These are phyloP conservation scores for Noctuana brunneofusca DNA, from an alignment of 2,888 invertebrate genomes.

Conservation along the genomic window DNA sequence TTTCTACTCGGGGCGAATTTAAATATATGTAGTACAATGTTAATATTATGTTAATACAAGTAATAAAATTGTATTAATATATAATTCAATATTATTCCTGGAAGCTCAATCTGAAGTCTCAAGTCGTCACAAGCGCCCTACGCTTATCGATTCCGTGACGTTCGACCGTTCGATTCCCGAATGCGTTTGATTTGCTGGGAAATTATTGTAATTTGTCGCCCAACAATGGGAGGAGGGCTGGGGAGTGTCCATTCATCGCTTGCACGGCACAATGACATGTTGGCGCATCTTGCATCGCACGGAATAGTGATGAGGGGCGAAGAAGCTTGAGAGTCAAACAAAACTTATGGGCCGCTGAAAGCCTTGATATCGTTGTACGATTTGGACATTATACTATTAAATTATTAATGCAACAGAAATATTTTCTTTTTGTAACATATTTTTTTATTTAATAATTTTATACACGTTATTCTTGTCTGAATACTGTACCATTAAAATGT, in stretches of 20 bases:
- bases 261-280: slow-evolving; percentile 54
- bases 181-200: slow-evolving; percentile 78
- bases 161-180: slow-evolving; percentile 75
- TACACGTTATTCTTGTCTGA: no score
- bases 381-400: no score
- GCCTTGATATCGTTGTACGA: background rate
- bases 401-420: no score
- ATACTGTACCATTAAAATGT: slow-evolving; percentile 1
- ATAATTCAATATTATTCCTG: no score
- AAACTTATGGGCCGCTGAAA: slow-evolving; percentile 7
- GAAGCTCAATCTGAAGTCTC: slow-evolving; percentile 5
- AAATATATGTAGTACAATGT: no score
- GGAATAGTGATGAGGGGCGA: slow-evolving; percentile 56
- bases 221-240: slow-evolving; percentile 74
- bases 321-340: slow-evolving; percentile 8
- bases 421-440: no score
- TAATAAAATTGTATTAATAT: background rate
- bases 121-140: slow-evolving; percentile 33
- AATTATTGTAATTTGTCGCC: slow-evolving; percentile 76
- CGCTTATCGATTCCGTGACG: slow-evolving; percentile 64
- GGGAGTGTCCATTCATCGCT: slow-evolving; percentile 50
- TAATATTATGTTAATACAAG: no score
- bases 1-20: no score
- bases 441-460: no score
- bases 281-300: slow-evolving; percentile 48